A percentile compares a stretch with the other conserved stretches of the same genome.
These are phyloP conservation scores for Ornithorhynchus anatinus DNA, from an alignment of 2,113 vertebrate genomes.

Conservation along the genomic window DNA sequence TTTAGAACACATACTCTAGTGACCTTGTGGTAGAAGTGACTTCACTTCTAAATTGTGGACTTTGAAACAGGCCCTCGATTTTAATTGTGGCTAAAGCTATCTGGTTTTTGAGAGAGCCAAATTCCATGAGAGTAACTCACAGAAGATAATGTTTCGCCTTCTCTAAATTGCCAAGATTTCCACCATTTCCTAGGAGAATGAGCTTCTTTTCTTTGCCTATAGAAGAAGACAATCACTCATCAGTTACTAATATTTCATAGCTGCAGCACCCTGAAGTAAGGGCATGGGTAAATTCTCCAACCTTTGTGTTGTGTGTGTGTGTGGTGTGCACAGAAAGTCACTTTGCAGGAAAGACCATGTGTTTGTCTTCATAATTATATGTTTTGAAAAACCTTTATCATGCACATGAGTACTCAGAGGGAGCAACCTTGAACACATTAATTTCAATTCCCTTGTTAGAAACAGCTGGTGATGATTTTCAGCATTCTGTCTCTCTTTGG, in stretches of 20 bases:
- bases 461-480: no score
- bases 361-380: neutral
- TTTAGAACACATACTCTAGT: no score
- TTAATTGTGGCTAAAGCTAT: neutral
- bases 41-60: neutral
- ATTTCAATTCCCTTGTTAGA: no score
- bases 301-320: neutral
- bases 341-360: neutral
- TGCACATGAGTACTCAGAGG: neutral
- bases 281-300: constrained; percentile 7
- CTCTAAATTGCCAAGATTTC: constrained; percentile 10
- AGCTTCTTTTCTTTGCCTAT: neutral
- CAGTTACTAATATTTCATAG: no score
- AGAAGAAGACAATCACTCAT: neutral
- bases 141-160: neutral
- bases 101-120: neutral
- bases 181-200: neutral
- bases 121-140: neutral
- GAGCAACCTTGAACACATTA: no score
- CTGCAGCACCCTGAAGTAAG: no score
- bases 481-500: no score
- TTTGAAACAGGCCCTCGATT: neutral
- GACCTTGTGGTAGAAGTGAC: neutral
- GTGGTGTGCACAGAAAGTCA: neutral
- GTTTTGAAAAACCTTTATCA: neutral